Evolutionary conservation across 2,888 invertebrate species (phyloP).

Genomic region (Xylota segnis): DNA sequence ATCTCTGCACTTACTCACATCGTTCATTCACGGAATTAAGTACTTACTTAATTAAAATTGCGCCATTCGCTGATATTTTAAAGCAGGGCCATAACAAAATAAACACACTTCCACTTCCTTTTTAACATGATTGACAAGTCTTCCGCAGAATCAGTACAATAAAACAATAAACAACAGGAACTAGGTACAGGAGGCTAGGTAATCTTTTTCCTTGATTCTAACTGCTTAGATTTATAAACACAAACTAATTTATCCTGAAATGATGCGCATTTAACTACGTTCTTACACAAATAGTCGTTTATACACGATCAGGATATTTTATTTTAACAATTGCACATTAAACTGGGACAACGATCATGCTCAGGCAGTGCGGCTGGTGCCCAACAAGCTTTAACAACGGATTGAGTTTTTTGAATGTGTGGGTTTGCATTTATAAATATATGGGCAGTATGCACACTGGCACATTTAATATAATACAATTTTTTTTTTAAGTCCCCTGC

Average conservation of each 20-base stretch:
- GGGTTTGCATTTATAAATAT: conserved; percentile 1
- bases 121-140: neutral
- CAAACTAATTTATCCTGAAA: neutral
- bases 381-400: conserved; percentile 15
- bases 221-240: neutral
- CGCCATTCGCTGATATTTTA: conserved; percentile 4
- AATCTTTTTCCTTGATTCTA: neutral
- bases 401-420: neutral
- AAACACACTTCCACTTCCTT: conserved; percentile 19
- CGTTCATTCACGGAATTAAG: conserved; percentile 9
- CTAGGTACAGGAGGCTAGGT: neutral
- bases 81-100: neutral
- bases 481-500: neutral
- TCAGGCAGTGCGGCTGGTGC: neutral
- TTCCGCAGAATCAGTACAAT: conserved; percentile 1
- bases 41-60: conserved; percentile 4
- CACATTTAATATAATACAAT: neutral
- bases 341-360: conserved; percentile 17
- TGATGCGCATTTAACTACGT: neutral
- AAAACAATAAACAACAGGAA: conserved; percentile 4
- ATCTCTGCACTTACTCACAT: conserved; percentile 7
- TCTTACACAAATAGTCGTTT: neutral
- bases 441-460: conserved; percentile 2
- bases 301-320: neutral
- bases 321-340: conserved; percentile 20